Percentiles rank a stretch among this genome's conserved stretches.
Conservation (phyloP, 2,888 invertebrate species). For the Dynastes grantii region DNA sequence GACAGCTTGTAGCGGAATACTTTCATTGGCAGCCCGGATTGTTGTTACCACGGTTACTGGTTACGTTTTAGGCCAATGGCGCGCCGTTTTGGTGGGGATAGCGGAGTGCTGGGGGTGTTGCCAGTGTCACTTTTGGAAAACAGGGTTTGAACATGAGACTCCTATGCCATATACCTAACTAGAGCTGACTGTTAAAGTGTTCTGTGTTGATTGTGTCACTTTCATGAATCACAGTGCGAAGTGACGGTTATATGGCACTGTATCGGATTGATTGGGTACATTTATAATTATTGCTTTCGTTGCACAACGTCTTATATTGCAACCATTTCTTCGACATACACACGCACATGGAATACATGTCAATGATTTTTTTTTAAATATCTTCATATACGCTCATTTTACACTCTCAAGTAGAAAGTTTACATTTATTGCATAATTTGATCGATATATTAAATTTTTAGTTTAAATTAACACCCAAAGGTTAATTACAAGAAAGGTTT, state of each 20-base stretch:
- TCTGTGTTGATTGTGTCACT: conserved; percentile 62
- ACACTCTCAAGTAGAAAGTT: too few relatives aligned
- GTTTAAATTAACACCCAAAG: too few relatives aligned
- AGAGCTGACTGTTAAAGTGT: conserved; percentile 70
- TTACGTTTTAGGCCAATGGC: conserved; percentile 65
- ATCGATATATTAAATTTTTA: too few relatives aligned
- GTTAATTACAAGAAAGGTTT: too few relatives aligned
- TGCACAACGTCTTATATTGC: neutral
- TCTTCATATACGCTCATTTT: too few relatives aligned
- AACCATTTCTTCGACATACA: too few relatives aligned
- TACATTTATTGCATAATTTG: too few relatives aligned
- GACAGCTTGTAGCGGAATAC: conserved; percentile 58
- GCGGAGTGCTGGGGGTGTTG: conserved; percentile 59
- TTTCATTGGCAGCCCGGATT: conserved; percentile 66
- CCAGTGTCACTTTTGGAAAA: conserved; percentile 64
- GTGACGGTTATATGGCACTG: conserved; percentile 48
- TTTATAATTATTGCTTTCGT: conserved; percentile 41
- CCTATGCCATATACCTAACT: conserved; percentile 67
- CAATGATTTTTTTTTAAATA: too few relatives aligned
- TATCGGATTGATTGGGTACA: conserved; percentile 49
- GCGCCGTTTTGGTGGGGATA: conserved; percentile 59
- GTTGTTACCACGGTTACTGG: conserved; percentile 69
- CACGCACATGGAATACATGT: too few relatives aligned
- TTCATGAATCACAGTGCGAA: conserved; percentile 51
- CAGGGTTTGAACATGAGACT: conserved; percentile 64